Evolutionary conservation across 1,140 invertebrate species (phyloP), one percentile per base, ranked within the genome.

Genomic region (Bombus soroeensis): DNA sequence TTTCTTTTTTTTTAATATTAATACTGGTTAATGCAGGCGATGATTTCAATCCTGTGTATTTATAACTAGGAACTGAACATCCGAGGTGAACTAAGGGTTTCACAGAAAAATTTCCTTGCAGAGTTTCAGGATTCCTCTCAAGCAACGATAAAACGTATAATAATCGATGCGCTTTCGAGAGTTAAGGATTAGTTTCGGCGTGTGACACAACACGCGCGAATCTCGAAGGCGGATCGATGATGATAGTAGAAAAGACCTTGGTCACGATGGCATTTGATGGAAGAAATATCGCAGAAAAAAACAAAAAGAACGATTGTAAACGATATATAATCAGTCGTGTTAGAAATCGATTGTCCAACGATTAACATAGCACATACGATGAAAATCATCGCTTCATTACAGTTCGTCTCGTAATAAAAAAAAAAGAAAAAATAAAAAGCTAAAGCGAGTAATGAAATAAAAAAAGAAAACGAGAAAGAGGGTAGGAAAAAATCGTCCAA

Each of bases 21-120:
- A 85, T 81, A 81, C 59, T 81, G 57, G 18, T 41, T 77, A 68
- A 68, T 53, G 73, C 28, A 73, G 53, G 80, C 41, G 66, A 73
- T 75, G 57, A 85, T 85, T 81, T 41, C 59, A 75, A 81, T 85
- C n/a, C 43, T 84, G 32, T 62, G 37, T 57, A 34, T 34, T 28
- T 12, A 9, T 34, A 15, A 53, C 59, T 85, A 81, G 79, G 84
- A 81, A 86, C 79, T 81, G 68, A 86, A 81, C 25, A 43, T 41
- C 57, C 73, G 57, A 66, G 37, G 41, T 22, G 25, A 53, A 64
- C 41, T 34, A 78, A 78, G n/a, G 22, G 53, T 80, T 34, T 68
- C 41, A 47, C 28, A 34, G 41, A n/a, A 13, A 22, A 62, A 47
- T 59, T 59, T 72, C 66, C 66, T 72, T 34, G 47, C 28, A 41